Base-by-base conservation (phyloP, 2,888 invertebrate genomes). In the Morpho deidamia region DNA sequence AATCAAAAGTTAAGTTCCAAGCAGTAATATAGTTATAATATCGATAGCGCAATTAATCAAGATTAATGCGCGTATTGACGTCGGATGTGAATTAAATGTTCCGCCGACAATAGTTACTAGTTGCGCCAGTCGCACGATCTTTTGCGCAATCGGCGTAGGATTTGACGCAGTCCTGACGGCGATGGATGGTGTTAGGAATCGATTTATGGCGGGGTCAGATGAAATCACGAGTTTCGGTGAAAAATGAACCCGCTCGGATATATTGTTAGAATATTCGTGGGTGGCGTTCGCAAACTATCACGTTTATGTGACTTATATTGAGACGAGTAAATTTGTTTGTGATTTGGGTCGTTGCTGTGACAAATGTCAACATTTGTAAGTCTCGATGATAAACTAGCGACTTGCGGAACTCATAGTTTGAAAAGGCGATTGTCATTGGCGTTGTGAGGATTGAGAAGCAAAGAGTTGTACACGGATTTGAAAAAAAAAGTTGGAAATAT, bases 201-300 rank as follows among this genome's bases (percentile, higher is more conserved):
- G 65, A 64, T 68, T 63, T 66, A 64, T 67, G 61, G 44, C 45
- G 38, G 45, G 58, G 63, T 67, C 71, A 64, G 59, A 62, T 64
- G 64, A 62, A 60, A 62, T 67, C 72, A 67, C 67, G 73, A 72
- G 68, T 72, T 74, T 72, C 64, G 71, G 67, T 64, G 60, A 65
- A 64, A 63, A 62, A 63, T 58, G 52, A 58, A 45, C 52, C 35
- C 41, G 49, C 51, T 46, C 40, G 50, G 49, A 40, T 56, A 12
- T 51, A 49, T 46, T 58, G 55, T 58, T 51, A 43, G 43, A 52
- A 40, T 41, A 7, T 42, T 43, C 42, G 38, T 48, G 44, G 56
- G 51, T 53, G 48, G 52, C 37, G 49, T 35, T 51, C 45, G 39
- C 55, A 48, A 53, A 56, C 55, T 53, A 57, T 44, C 51, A 51